A percentile compares a stretch with the other conserved stretches of the same genome.
phyloP scores from a whole-genome alignment of 2,113 vertebrate species.

The Prunella fulvescens region DNA sequence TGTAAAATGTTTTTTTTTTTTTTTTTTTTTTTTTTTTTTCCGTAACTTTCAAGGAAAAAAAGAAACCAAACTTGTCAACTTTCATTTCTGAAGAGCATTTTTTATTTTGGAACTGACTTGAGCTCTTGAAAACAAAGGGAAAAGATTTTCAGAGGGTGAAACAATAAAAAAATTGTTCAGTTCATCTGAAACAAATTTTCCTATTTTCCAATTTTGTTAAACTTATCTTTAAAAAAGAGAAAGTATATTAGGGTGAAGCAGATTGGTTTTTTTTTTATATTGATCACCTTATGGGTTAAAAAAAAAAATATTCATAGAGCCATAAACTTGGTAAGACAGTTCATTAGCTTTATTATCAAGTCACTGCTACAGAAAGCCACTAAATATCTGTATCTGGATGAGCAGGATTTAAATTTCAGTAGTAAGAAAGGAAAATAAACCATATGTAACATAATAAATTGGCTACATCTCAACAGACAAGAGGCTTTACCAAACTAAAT shows the following conservation, averaged over 20 bases:
- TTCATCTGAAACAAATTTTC: not conserved
- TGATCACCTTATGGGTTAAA: not conserved
- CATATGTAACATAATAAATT: not conserved
- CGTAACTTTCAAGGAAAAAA: not conserved
- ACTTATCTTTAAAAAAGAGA: not conserved
- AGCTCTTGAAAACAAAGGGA: not conserved
- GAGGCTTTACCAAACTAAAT: not conserved
- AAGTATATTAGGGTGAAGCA: not conserved
- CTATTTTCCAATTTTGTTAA: not conserved
- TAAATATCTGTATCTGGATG: not conserved
- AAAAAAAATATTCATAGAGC: not conserved
- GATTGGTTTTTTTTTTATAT: not conserved
- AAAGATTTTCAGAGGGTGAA: not conserved
- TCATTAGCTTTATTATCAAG: not conserved
- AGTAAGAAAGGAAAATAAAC: not conserved
- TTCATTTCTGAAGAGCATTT: slow-evolving; percentile 3
- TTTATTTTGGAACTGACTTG: not conserved
- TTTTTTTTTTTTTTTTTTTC: not conserved
- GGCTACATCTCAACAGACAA: not conserved
- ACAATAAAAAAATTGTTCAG: not conserved
- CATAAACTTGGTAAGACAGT: not conserved
- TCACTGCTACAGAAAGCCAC: not conserved
- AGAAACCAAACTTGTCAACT: not conserved
- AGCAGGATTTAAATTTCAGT: not conserved
- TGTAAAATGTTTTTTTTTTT: not conserved